phyloP scores from a whole-genome alignment of 2,797 vertebrate genomes.

The Taeniopygia guttata region DNA sequence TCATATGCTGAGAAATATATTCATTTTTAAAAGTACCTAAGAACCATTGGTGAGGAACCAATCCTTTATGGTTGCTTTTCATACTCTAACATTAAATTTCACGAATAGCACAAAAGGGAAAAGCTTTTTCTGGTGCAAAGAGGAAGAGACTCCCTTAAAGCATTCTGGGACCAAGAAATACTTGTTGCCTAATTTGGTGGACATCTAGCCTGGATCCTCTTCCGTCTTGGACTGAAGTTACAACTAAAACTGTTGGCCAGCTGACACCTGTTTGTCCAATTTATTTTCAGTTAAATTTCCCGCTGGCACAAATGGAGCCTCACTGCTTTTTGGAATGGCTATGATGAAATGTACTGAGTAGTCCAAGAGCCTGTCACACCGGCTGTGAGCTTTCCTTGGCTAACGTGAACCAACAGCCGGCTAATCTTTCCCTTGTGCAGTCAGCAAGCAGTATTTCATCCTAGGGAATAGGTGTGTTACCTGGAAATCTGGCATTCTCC shows the following conservation, averaged over 20 bases:
- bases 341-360: not conserved
- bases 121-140: not conserved
- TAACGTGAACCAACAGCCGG: too few relatives aligned
- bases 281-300: not conserved
- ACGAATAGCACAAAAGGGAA: not conserved
- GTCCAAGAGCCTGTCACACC: too few relatives aligned
- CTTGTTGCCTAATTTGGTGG: not conserved
- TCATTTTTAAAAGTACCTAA: not conserved
- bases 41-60: not conserved
- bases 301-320: not conserved
- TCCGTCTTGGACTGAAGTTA: not conserved
- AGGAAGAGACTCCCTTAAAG: not conserved
- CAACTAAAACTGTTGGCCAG: not conserved
- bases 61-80: not conserved
- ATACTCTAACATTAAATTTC: not conserved
- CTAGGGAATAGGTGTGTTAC: not conserved
- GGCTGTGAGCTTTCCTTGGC: not conserved
- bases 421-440: not conserved
- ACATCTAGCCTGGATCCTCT: not conserved
- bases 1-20: not conserved
- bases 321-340: not conserved
- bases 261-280: not conserved
- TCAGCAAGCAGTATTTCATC: not conserved
- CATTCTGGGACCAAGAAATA: not conserved
- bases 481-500: not conserved